Percentiles rank a stretch among this genome's conserved stretches.
Evolutionary conservation across 2,113 vertebrate genomes (phyloP).

Genomic region (Sterna hirundo): DNA sequence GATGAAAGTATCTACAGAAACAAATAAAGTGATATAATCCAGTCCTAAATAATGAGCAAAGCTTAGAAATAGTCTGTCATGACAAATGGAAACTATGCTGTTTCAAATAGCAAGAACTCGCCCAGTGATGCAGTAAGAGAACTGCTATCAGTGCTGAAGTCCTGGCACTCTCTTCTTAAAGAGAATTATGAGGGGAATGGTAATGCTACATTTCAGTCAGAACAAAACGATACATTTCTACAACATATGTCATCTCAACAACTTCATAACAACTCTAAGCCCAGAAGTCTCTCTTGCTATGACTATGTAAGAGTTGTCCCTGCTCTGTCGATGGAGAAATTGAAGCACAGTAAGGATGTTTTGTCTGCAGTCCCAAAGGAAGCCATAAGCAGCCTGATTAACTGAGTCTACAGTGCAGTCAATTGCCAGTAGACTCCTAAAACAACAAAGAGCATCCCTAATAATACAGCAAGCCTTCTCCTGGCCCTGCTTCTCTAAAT

Average conservation of each 20-base stretch:
- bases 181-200: not conserved
- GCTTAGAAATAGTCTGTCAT: constrained; percentile 38
- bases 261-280: not conserved
- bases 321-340: not conserved
- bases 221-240: not conserved
- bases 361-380: not conserved
- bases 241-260: not conserved
- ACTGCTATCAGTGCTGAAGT: not conserved
- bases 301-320: not conserved
- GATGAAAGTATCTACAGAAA: constrained; percentile 39
- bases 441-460: not conserved
- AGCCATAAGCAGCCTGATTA: not conserved
- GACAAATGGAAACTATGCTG: constrained; percentile 52
- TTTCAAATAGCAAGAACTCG: not conserved
- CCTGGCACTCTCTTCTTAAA: not conserved
- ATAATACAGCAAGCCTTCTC: not conserved
- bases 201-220: not conserved
- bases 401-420: not conserved
- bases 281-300: not conserved
- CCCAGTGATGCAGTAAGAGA: not conserved
- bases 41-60: constrained; percentile 41
- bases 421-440: not conserved
- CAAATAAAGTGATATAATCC: constrained; percentile 49
- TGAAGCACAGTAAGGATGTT: not conserved
- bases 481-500: not conserved